Conservation (phyloP, 2,888 invertebrate species). For the Hemicrepidius hirtus region DNA sequence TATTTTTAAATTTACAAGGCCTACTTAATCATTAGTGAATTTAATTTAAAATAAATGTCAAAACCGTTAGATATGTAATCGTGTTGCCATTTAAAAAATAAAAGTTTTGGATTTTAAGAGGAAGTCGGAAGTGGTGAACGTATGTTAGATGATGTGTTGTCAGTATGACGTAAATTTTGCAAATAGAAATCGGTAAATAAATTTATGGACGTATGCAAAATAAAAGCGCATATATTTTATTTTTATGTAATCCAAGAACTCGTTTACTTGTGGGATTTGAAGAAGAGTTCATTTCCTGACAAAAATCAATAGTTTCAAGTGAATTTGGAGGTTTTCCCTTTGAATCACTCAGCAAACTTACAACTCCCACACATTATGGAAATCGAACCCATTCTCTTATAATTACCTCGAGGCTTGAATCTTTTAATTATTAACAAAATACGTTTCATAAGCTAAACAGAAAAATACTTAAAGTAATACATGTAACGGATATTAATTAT, state of each 20-base stretch:
- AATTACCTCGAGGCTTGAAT: no score
- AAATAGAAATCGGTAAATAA: conserved; percentile 1
- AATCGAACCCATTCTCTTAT: no score
- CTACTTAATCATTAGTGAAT: conserved; percentile 1
- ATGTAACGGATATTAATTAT: neutral
- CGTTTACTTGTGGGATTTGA: neutral
- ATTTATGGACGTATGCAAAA: conserved; percentile 15
- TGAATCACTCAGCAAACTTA: neutral
- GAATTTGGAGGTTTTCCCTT: neutral
- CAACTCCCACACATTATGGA: no score
- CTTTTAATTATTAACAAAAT: no score
- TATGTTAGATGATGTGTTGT: neutral
- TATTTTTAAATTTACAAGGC: conserved; percentile 8
- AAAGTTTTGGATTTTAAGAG: conserved; percentile 2
- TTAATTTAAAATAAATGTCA: neutral
- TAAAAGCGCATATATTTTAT: neutral
- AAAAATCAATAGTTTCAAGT: neutral
- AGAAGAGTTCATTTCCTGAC: conserved; percentile 4
- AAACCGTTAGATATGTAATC: neutral
- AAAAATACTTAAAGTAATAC: no score
- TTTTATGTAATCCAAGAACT: conserved; percentile 5
- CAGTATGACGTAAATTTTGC: conserved; percentile 4
- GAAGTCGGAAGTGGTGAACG: conserved; percentile 1
- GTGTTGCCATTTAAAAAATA: conserved; percentile 13
- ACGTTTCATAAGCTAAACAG: no score